A percentile compares a stretch with the other conserved stretches of the same genome.
phyloP scores from a whole-genome alignment of 1,140 invertebrate genomes.

The Tetragonula clypearis region DNA sequence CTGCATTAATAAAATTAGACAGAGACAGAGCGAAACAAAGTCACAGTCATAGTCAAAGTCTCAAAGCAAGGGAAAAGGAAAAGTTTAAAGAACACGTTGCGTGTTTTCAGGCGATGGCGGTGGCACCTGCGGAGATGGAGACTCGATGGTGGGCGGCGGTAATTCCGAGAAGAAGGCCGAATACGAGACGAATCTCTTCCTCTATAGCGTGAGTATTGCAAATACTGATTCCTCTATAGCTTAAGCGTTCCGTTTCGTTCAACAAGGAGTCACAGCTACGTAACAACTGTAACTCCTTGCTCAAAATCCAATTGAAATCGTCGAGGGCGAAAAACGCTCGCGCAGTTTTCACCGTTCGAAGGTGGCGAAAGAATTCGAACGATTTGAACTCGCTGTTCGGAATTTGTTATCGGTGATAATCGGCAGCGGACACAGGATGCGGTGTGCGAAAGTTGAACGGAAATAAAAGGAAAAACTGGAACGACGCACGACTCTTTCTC shows the following conservation, averaged over 20 bases:
- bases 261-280: no score
- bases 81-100: slow-evolving; percentile 8
- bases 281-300: no score
- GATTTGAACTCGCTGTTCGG: background rate
- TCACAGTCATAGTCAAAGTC: no score
- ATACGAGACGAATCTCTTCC: slow-evolving; percentile 88
- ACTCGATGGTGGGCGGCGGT: slow-evolving; percentile 82
- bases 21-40: no score
- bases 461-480: slow-evolving; percentile 62
- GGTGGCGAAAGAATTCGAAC: no score
- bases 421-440: background rate
- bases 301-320: no score
- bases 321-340: no score
- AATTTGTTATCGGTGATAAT: background rate
- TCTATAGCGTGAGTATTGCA: slow-evolving; percentile 85
- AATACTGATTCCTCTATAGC: slow-evolving; percentile 84
- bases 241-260: slow-evolving; percentile 79
- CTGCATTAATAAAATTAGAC: no score
- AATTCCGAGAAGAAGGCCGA: slow-evolving; percentile 85
- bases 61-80: no score
- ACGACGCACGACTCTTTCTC: slow-evolving; percentile 13
- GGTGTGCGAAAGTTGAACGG: background rate
- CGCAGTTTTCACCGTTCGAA: no score
- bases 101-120: slow-evolving; percentile 84
- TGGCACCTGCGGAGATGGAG: slow-evolving; percentile 85